Percentiles rank a stretch among this genome's conserved stretches.
phyloP scores from a whole-genome alignment of 1,140 invertebrate species.

The Hyposmocoma kahamanoa region DNA sequence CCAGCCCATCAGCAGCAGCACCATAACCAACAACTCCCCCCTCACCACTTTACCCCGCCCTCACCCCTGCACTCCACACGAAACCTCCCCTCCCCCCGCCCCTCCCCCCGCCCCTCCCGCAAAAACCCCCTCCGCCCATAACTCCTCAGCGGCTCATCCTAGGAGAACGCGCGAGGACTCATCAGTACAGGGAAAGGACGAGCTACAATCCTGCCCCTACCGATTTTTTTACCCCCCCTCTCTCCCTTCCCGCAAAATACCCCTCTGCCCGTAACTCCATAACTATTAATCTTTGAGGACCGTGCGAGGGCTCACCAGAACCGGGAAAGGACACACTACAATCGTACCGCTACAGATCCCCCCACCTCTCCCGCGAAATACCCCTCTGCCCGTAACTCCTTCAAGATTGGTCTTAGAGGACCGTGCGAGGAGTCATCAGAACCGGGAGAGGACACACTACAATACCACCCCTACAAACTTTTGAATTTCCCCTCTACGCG shows the following conservation, averaged over 20 bases:
- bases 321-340: too few species aligned
- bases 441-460: not conserved
- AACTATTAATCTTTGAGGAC: not conserved
- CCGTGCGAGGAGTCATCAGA: not conserved
- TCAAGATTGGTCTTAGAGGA: not conserved
- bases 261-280: not conserved
- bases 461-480: not conserved
- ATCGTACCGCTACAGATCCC: not conserved
- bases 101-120: too few species aligned
- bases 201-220: too few species aligned
- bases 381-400: not conserved
- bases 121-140: too few species aligned
- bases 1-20: too few species aligned
- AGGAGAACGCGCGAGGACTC: too few species aligned
- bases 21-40: not conserved
- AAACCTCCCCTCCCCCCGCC: not conserved
- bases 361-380: not conserved
- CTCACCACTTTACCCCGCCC: not conserved
- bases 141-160: too few species aligned
- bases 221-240: too few species aligned
- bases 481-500: not conserved
- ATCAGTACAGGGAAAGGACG: too few species aligned
- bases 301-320: not conserved
- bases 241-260: not conserved
- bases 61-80: not conserved